Evolutionary conservation across 2,113 vertebrate genomes (phyloP), one percentile per base, ranked within the genome.

Genomic region (Antechinus flavipes): DNA sequence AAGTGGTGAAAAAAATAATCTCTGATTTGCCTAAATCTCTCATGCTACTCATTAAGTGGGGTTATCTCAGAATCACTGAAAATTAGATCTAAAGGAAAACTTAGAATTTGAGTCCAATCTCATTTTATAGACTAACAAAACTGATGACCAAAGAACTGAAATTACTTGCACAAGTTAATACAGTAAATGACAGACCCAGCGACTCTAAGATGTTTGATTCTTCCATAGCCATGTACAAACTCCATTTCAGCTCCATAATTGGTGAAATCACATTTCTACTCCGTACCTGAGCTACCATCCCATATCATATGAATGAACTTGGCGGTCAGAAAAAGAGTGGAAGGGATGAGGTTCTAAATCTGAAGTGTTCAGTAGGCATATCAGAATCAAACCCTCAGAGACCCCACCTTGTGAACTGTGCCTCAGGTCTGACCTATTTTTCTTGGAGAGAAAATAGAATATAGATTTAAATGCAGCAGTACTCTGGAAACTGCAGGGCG

Each of bases 401-500:
- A 90, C 90, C 49, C 25, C 49, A 52, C 49, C 90, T 90, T 47
- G 26, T 90, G 46, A 90, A 90, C 90, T 90, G 46, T 19, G 49
- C 90, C 49, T 90, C 25, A 52, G 90, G 49, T 25, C 49, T 90
- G 90, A 90, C 90, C 90, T 90, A 90, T 90, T 90, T 76, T 90
- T 90, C 90, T 50, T 90, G 90, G 90, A 30, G 49, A 90, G 49
- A 90, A 90, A 52, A 90, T 90, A 50, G 49, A 47, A 47, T 50
- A 50, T 50, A 49, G 49, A 90, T 90, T 90, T 50, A 90, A 90
- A 90, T 90, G 49, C 49, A 90, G 47, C 27, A 52, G 47, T 50
- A 50, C 24, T 50, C 90, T 50, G 49, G 47, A 50, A 90, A 90
- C 90, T 30, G 27, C 47, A 27, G 90, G 90, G n/a, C 0, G 24